A percentile compares a stretch with the other conserved stretches of the same genome.
phyloP scores from a whole-genome alignment of 2,797 vertebrate species.

The Pseudochromis fuscus region DNA sequence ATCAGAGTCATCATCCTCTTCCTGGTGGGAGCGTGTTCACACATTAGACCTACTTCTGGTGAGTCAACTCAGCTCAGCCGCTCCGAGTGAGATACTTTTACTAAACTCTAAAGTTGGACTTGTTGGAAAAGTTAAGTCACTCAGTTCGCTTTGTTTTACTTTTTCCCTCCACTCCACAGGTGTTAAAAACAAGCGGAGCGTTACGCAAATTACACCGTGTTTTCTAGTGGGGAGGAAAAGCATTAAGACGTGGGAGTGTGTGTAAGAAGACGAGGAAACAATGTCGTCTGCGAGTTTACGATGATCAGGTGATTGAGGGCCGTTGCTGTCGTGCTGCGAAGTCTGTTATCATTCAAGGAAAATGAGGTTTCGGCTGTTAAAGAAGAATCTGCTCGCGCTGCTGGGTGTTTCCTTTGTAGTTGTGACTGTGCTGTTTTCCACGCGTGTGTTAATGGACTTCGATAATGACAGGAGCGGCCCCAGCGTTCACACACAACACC shows the following conservation, averaged over 20 bases:
- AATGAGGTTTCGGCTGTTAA: constrained; percentile 83
- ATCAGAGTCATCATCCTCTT: constrained; percentile 67
- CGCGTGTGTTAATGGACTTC: constrained; percentile 52
- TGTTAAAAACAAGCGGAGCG: constrained; percentile 4
- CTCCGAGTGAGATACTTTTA: neutral
- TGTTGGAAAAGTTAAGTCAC: accelerated
- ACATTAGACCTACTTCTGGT: constrained; percentile 58
- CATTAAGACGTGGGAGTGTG: neutral
- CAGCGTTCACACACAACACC: too few relatives aligned
- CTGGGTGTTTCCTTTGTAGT: constrained; percentile 65
- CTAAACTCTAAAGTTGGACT: too few relatives aligned
- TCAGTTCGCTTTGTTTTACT: neutral
- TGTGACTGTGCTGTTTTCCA: constrained; percentile 67
- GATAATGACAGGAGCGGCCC: neutral
- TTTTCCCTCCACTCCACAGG: constrained; percentile 36
- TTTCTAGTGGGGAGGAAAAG: neutral
- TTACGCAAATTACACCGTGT: constrained; percentile 15
- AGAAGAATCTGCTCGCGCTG: constrained; percentile 75
- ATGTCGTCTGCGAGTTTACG: neutral
- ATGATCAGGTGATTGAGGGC: constrained; percentile 56
- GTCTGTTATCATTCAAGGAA: constrained; percentile 36
- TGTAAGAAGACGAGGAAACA: constrained; percentile 3
- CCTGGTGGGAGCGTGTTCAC: constrained; percentile 73
- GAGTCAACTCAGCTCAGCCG: constrained; percentile 30
- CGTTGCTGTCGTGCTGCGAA: neutral